Base-by-base conservation (phyloP, 2,113 vertebrate genomes). In the Hipposideros armiger region DNA sequence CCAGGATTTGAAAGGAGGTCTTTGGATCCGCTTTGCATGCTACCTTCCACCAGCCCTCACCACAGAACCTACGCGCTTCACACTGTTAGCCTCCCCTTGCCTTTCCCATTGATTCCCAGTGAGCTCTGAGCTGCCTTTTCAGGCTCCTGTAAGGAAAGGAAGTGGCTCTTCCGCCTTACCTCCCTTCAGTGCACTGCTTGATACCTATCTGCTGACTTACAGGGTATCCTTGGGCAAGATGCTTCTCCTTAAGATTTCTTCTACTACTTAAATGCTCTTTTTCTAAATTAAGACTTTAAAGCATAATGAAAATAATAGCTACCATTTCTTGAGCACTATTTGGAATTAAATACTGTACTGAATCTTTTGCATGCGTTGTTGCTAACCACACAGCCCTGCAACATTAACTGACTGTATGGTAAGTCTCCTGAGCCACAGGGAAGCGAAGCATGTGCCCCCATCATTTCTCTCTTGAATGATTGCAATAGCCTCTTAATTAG, bases 1-100 rank as follows among this genome's bases (percentile, higher is more conserved):
- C 78, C 8, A 50, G 67, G 67, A 88, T 95, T 73, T 82, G 62
- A 89, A 92, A 67, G 47, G 30, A 56, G 26, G 72, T 82, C 60
- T 72, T 92, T 50, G 45, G 56, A 77, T 58, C 11, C 64, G 52
- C 24, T 22, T 19, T 62, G 67, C 52, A 32, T 4, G 40, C 13
- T 10, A 36, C 26, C 9, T 10, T 19, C 9, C 32, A 15, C 3
- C 30, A 42, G 14, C 10, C 69, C 17, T 22, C 42, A 30, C 3
- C 1, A 7, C 24, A 28, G 30, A 26, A 15, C 36, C n/a, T 36
- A 3, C 6, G 0, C 4, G n/a, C 50, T 67, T 56, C 36, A 42
- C 1, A n/a, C 32, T 5, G 4, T 84, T 20, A 22, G 17, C 19
- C 24, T 87, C 40, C 22, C 19, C 10, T 0, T 15, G 15, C 22